These are phyloP conservation scores for Hirtodrosophila cameraria DNA, from an alignment of 2,888 invertebrate species.

Conservation along the genomic window DNA sequence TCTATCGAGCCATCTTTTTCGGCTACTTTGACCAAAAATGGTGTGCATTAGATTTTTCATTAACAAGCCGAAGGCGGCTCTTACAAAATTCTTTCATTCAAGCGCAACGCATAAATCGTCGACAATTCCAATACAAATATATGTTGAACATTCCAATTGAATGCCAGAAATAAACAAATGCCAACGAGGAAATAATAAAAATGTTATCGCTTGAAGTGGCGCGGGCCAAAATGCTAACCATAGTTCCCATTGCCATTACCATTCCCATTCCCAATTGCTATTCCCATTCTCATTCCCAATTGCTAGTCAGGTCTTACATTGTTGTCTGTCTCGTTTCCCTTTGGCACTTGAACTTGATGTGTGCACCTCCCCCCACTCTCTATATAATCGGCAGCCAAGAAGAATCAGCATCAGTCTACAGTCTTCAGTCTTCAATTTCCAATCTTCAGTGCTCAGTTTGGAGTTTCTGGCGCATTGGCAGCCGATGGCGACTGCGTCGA, in stretches of 20 bases:
- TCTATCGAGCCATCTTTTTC: slow-evolving; percentile 1
- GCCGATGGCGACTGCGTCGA: slow-evolving; percentile 3
- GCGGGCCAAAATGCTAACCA: slow-evolving; percentile 1
- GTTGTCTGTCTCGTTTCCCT: slow-evolving; percentile 69
- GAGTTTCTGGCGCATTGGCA: neutral
- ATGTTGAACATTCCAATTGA: slow-evolving; percentile 10
- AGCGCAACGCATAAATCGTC: slow-evolving; percentile 55
- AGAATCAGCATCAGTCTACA: neutral
- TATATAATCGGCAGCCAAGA: no score
- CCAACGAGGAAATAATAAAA: slow-evolving; percentile 67
- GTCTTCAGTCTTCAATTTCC: slow-evolving; percentile 4
- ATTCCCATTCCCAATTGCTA: neutral
- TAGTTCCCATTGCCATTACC: neutral
- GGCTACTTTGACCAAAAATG: slow-evolving; percentile 38
- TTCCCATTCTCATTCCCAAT: slow-evolving; percentile 2
- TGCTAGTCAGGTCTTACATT: slow-evolving; percentile 1
- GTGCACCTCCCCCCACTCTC: slow-evolving; percentile 6
- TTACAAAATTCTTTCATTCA: slow-evolving; percentile 21
- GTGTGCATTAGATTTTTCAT: slow-evolving; percentile 47
- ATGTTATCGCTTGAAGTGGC: slow-evolving; percentile 67
- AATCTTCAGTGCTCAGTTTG: slow-evolving; percentile 1
- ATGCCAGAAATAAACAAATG: slow-evolving; percentile 30
- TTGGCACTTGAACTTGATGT: slow-evolving; percentile 75
- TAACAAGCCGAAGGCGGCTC: slow-evolving; percentile 7
- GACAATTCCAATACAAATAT: slow-evolving; percentile 6